Conservation (phyloP, 2,888 invertebrate species). For the Phorcus lineatus region DNA sequence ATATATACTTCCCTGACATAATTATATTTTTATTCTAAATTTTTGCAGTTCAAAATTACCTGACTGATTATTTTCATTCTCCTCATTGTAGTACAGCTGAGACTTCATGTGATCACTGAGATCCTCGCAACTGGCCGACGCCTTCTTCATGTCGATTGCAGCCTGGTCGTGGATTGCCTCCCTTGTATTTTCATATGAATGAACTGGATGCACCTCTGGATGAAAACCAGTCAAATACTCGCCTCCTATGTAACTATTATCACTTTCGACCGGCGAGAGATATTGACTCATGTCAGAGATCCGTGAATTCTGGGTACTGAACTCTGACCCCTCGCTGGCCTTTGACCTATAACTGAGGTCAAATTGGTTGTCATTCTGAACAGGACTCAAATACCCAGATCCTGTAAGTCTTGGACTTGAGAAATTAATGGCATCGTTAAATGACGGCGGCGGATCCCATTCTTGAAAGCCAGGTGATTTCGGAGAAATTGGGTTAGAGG, state of each 20-base stretch:
- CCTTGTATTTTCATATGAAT: conserved; percentile 22
- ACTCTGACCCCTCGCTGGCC: not conserved
- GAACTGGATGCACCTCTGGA: conserved; percentile 13
- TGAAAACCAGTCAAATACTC: conserved; percentile 26
- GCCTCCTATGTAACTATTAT: not conserved
- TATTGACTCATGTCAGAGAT: not conserved
- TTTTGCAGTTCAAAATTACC: no score
- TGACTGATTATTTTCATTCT: not conserved
- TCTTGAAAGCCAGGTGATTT: conserved; percentile 36
- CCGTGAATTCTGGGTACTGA: not conserved
- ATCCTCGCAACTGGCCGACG: conserved; percentile 65
- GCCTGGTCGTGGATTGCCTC: not conserved
- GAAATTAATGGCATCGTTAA: conserved; percentile 31
- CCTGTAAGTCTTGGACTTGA: not conserved
- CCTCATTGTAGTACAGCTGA: conserved; percentile 31
- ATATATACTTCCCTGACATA: no score
- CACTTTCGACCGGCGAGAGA: not conserved
- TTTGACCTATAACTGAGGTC: not conserved
- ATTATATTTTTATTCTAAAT: no score
- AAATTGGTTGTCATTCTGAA: not conserved
- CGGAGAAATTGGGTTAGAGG: conserved; percentile 40
- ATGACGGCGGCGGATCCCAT: conserved; percentile 53
- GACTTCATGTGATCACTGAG: conserved; percentile 57
- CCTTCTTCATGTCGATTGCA: conserved; percentile 23
- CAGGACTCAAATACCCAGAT: not conserved